phyloP scores from a whole-genome alignment of 2,113 vertebrate genomes.

The Odocoileus hemionus region DNA sequence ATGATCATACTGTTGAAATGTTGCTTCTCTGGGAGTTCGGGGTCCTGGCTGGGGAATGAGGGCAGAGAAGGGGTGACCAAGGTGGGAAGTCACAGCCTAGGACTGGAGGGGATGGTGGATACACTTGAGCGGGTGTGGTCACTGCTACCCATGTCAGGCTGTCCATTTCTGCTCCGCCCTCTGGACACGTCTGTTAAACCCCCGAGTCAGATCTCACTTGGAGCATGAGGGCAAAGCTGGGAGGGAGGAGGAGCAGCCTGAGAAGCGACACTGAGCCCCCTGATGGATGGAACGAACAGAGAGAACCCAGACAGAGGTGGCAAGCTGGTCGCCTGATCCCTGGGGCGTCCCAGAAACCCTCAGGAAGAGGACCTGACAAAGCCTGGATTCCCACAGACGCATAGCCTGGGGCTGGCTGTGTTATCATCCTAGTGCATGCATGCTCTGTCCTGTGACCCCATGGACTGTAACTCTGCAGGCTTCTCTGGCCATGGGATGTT shows the following conservation, averaged over 20 bases:
- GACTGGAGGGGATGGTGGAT: neutral
- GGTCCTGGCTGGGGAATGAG: fast-evolving
- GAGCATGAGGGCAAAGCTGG: neutral
- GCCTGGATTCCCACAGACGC: neutral
- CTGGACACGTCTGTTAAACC: neutral
- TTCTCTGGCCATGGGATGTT: neutral
- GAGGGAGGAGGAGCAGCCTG: neutral
- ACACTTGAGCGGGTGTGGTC: no score
- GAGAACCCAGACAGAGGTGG: neutral
- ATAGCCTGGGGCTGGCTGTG: neutral
- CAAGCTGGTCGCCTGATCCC: neutral
- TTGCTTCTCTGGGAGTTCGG: neutral
- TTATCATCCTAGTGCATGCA: fast-evolving
- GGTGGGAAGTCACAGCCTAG: neutral
- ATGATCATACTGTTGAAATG: neutral
- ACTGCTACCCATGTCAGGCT: neutral
- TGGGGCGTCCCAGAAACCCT: neutral
- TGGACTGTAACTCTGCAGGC: neutral
- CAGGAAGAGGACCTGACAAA: neutral
- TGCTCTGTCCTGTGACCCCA: neutral
- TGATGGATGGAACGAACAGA: neutral
- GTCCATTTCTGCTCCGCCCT: neutral
- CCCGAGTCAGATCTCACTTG: neutral
- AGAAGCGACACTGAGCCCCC: fast-evolving
- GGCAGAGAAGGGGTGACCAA: fast-evolving